phyloP scores from a whole-genome alignment of 2,113 vertebrate genomes.

The Ceratotherium simum region DNA sequence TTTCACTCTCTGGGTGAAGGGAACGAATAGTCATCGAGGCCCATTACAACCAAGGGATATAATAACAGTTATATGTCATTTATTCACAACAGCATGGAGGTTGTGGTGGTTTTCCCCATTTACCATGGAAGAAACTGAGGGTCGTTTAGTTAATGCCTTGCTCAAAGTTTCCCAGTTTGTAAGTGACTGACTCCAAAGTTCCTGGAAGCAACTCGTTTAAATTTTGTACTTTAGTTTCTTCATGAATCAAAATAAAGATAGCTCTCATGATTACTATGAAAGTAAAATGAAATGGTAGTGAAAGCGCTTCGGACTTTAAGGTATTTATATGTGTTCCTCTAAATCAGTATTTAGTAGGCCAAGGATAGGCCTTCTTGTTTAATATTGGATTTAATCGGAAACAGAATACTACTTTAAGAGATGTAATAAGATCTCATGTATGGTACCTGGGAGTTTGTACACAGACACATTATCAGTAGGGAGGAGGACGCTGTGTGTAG shows the following conservation, averaged over 20 bases:
- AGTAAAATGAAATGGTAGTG: slow-evolving; percentile 5
- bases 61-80: background rate
- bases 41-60: background rate
- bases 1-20: background rate
- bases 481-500: background rate
- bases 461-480: background rate
- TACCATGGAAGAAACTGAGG: background rate
- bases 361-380: slow-evolving; percentile 14
- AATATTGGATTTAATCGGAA: slow-evolving; percentile 36
- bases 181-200: background rate
- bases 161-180: slow-evolving; percentile 24
- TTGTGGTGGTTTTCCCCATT: background rate
- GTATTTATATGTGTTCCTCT: background rate
- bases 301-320: background rate
- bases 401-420: background rate
- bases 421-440: background rate
- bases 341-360: background rate
- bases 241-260: slow-evolving; percentile 24
- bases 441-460: background rate
- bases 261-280: background rate
- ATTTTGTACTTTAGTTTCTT: slow-evolving; percentile 24
- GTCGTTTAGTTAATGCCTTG: background rate
- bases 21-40: background rate
- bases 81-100: background rate
- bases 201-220: slow-evolving; percentile 26